Evolutionary conservation across 1,140 invertebrate species (phyloP).

Genomic region (Tetranychus urticae): DNA sequence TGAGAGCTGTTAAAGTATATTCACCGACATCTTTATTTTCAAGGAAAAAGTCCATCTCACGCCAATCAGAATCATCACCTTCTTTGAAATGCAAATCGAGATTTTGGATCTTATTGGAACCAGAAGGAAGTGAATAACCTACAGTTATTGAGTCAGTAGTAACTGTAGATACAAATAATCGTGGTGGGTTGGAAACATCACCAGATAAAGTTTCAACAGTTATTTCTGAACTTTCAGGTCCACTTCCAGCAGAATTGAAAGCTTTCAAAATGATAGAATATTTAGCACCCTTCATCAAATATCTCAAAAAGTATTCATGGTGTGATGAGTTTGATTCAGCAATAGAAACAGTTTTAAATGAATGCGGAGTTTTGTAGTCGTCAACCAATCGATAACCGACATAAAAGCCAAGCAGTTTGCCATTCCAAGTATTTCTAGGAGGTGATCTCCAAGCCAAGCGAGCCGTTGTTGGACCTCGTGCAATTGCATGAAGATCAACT

Average conservation of each 20-base stretch:
- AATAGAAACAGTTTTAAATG: slow-evolving; percentile 6
- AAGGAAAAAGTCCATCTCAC: not conserved
- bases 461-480: slow-evolving; percentile 70
- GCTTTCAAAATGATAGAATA: slow-evolving; percentile 16
- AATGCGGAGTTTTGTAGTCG: slow-evolving; percentile 14
- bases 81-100: slow-evolving; percentile 9
- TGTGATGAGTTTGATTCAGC: not conserved
- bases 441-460: slow-evolving; percentile 83
- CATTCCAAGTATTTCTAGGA: slow-evolving; percentile 65
- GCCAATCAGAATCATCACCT: slow-evolving; percentile 5
- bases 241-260: slow-evolving; percentile 14
- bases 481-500: slow-evolving; percentile 46
- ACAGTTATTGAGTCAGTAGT: not conserved
- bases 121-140: not conserved
- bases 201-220: slow-evolving; percentile 13
- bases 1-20: not conserved
- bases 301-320: slow-evolving; percentile 13
- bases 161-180: not conserved
- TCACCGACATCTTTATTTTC: not conserved
- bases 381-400: slow-evolving; percentile 38
- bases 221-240: slow-evolving; percentile 13
- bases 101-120: not conserved
- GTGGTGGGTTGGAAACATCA: slow-evolving; percentile 12
- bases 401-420: slow-evolving; percentile 59
- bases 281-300: slow-evolving; percentile 12